Evolutionary conservation across 1,140 invertebrate species (phyloP), one percentile per base, ranked within the genome.

Genomic region (Macrosteles quadrilineatus): DNA sequence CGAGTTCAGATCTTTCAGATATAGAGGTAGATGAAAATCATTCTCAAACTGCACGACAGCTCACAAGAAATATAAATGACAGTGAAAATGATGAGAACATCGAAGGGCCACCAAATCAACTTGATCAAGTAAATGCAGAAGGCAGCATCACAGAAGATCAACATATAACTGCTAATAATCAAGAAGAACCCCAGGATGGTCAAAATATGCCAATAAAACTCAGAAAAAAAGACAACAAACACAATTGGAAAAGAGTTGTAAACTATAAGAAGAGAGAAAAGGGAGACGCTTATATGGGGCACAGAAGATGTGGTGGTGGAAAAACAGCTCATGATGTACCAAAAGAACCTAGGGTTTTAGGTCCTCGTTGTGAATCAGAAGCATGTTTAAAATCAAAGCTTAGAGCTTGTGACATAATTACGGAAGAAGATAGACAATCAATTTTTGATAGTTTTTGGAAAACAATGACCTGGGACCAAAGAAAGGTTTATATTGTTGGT

Each of bases 151-250:
- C 23, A 53, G 14, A 21, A n/a, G 9, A 53, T n/a, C 6, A 11
- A n/a, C 6, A n/a, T 53, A 6, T 11, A 9, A n/a, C 23, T n/a
- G n/a, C n/a, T 2, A 45, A 11, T 14, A 66, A 40, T 21, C 12
- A 66, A 63, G 27, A 9, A 29, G 25, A 29, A 36, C 11, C 17
- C 12, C 14, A n/a, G 9, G 29, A 50, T 43, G 14, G 23, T 9
- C 27, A 57, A n/a, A 64, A 59, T 3, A 59, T n/a, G 27, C 55
- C 55, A 23, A 43, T 17, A 19, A 66, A 66, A 36, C 21, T 66
- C n/a, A 66, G 64, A 66, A 66, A 66, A n/a, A 66, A 66, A 43
- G 29, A 66, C 23, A 43, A 66, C 2, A 66, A 40, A 66, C 32
- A 66, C 6, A 40, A 43, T 43, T 43, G 64, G 64, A 66, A 27